Evolutionary conservation across 35 echinoderm and acorn worm species (phyloP), one percentile per base, ranked within the genome.

Genomic region (Chiridota heheva): DNA sequence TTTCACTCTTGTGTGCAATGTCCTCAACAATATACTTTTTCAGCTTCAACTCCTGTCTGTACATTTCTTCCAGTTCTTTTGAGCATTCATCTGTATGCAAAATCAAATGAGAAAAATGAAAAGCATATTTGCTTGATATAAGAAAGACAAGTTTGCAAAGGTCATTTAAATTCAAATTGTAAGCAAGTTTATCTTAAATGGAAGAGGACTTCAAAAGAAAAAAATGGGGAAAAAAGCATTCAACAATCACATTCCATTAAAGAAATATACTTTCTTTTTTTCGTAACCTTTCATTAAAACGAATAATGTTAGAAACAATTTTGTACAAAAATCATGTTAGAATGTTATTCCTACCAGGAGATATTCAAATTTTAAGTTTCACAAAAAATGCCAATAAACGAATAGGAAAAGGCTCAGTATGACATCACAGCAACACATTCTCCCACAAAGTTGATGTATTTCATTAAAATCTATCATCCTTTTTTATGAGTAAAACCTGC

Each of bases 21-120:
- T 97, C 89, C 40, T 91, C 76, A 4, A 91, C 44, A 43, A 97
- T 88, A 12, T 70, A 43, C 53, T 84, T 42, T 73, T 97, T 97
- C 28, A 97, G 66, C 7, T 81, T 60, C 3, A 91, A 53, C 38
- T 97, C 93, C 71, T 91, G 62, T 3, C 32, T 17, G 79, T 88
- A 97, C 93, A 97, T 97, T 4, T 59, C 33, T 13, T 87, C 67
- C 13, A 97, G 71, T 34, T 87, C 51, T 30, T 70, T n/a, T 16
- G 93, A 97, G 37, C 78, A 53, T 44, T 87, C 69, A 82, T 73
- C 93, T 97, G 88, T 6, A 63, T 36, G 59, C 47, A 53, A 58
- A 75, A 86, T 42, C 15, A 51, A 67, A 83, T 70, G 18, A 76
- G 36, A 1, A 34, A 39, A 30, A 13, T 39, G 42, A 72, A 36